These are phyloP conservation scores for Hypothenemus hampei DNA, from an alignment of 1,140 invertebrate species.

Conservation along the genomic window DNA sequence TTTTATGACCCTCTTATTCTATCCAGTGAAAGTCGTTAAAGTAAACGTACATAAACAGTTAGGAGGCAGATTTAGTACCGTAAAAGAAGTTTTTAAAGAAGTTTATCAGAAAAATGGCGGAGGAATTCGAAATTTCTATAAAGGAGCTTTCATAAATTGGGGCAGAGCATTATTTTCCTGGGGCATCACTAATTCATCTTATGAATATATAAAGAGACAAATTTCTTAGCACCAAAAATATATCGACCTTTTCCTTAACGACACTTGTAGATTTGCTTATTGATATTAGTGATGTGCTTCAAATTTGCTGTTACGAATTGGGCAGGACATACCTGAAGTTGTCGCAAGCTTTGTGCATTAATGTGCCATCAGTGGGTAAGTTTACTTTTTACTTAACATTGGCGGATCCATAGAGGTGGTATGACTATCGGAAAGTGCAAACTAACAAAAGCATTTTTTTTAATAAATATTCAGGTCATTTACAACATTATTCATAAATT, in stretches of 20 bases:
- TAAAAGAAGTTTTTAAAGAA: conserved; percentile 5
- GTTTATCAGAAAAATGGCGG: conserved; percentile 13
- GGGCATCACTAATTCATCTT: conserved; percentile 25
- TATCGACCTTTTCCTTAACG: too few relatives aligned
- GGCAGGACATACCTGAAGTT: conserved; percentile 89
- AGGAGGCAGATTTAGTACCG: conserved; percentile 9
- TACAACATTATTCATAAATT: too few relatives aligned
- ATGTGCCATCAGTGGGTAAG: conserved; percentile 88
- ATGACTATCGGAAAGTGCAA: too few relatives aligned
- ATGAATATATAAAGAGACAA: conserved; percentile 21
- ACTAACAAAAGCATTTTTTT: too few relatives aligned
- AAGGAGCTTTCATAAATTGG: conserved; percentile 2
- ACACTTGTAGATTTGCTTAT: conserved; percentile 95
- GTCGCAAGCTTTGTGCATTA: conserved; percentile 84
- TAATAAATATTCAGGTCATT: too few relatives aligned
- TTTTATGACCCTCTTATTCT: conserved; percentile 16
- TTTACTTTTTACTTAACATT: conserved; percentile 37
- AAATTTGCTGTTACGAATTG: conserved; percentile 94
- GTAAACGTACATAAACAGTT: conserved; percentile 17
- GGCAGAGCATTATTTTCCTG: conserved; percentile 13
- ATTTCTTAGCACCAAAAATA: too few relatives aligned
- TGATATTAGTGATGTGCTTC: conserved; percentile 94
- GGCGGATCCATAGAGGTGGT: too few relatives aligned
- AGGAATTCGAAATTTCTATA: conserved; percentile 24
- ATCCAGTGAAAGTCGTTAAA: conserved; percentile 24